Base-by-base conservation (phyloP, 1,140 invertebrate genomes). In the Panagrolaimus sp. region DNA sequence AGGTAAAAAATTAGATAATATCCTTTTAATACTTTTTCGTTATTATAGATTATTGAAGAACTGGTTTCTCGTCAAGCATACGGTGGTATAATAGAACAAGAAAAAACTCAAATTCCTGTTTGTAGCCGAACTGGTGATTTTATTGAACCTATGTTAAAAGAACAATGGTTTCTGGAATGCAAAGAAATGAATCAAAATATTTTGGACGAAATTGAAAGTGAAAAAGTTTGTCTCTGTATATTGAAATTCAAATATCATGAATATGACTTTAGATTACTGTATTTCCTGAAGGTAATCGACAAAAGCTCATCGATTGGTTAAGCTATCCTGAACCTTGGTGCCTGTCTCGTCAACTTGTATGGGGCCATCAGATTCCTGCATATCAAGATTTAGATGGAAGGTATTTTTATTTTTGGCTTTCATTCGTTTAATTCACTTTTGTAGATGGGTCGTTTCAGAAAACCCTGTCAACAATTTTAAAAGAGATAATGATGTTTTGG, bases 301-400 rank as follows among this genome's bases (percentile, higher is more conserved):
- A 93, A 85, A 93, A 89, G 17, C 96, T 95, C 92, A 89, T 89
- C 78, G 89, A 91, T 83, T 98, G 95, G 95, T 91, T 98, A 89
- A 90, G 90, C 63, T 90, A 91, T 75, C 91, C 93, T 62, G 88
- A 86, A 12, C 84, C 85, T 38, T 85, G 85, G 80, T 83, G 81
- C 69, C 63, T 81, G 28, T 81, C 79, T 55, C 86, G 96, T 15
- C 96, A 99, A 84, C 86, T 98, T 3, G 96, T 94, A 93, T 99
- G 96, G 96, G 96, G 96, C 8, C 96, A 98, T 86, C 88, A 91
- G 64, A 96, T 99, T 79, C 96, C 96, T 3, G 94, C 94, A 0
- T 99, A 43, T 12, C 68, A 74, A 21, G 63, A 70, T 43, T 65
- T 10, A 1, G 43, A 32, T 67, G 52, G 52, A 58, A 15, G 47